Evolutionary conservation across 2,113 vertebrate species (phyloP).

Genomic region (Chroicocephalus ridibundus): DNA sequence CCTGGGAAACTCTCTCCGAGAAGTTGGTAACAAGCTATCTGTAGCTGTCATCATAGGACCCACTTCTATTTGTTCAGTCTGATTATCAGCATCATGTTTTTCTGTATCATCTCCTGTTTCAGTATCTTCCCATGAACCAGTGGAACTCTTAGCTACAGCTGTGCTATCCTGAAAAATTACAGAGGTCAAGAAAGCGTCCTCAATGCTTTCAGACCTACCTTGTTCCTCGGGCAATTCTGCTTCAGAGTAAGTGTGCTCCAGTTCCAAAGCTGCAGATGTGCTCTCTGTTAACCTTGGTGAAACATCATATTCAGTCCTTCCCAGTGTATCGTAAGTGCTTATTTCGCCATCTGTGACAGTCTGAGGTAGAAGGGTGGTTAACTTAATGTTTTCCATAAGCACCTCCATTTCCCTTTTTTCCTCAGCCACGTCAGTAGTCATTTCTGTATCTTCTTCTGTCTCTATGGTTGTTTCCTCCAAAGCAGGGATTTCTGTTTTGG

Average conservation of each 20-base stretch:
- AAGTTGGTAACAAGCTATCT: conserved; percentile 38
- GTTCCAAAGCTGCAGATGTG: conserved; percentile 34
- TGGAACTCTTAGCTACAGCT: conserved; percentile 40
- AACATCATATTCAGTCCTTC: conserved; percentile 41
- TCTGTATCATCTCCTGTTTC: conserved; percentile 6
- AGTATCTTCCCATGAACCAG: conserved; percentile 42
- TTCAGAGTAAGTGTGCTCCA: conserved; percentile 52
- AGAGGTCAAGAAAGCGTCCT: conserved; percentile 67
- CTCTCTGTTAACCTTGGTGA: conserved; percentile 14
- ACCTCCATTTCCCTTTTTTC: conserved; percentile 55
- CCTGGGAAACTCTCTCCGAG: conserved; percentile 34
- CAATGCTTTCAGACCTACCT: conserved; percentile 65
- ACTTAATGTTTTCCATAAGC: conserved; percentile 27
- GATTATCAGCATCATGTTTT: conserved; percentile 58
- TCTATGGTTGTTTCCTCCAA: conserved; percentile 49
- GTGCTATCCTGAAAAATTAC: conserved; percentile 55
- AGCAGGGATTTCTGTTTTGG: conserved; percentile 11
- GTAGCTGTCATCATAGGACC: conserved; percentile 68
- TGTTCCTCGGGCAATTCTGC: conserved; percentile 55
- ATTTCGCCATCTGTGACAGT: conserved; percentile 16
- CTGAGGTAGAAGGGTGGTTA: conserved; percentile 66
- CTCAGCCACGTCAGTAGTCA: conserved; percentile 23
- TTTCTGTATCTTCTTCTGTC: conserved; percentile 42
- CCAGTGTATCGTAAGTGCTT: neutral
- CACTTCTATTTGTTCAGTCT: conserved; percentile 78